A percentile compares a stretch with the other conserved stretches of the same genome.
Evolutionary conservation across 2,797 vertebrate genomes (phyloP).

Genomic region (Vireo griseus): DNA sequence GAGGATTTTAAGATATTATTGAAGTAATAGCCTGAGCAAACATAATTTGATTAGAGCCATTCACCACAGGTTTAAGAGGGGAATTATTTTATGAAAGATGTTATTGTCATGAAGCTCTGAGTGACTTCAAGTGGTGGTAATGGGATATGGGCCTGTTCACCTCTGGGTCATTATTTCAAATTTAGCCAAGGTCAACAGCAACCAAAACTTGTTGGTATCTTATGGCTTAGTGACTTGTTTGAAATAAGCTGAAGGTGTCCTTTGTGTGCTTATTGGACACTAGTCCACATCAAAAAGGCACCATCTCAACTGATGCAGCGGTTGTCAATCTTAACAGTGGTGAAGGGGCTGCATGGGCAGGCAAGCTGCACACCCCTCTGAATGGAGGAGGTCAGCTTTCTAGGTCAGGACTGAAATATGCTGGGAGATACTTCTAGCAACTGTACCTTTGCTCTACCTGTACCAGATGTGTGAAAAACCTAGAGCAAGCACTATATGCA

Average conservation of each 20-base stretch:
- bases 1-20: slow-evolving; percentile 17
- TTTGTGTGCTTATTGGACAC: neutral
- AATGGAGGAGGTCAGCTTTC: neutral
- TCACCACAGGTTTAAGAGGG: slow-evolving; percentile 5
- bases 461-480: neutral
- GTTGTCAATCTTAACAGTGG: rapidly evolving
- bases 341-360: neutral
- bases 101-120: slow-evolving; percentile 12
- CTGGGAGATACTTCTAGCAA: neutral
- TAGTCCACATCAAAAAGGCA: neutral
- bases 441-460: neutral
- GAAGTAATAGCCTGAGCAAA: slow-evolving; percentile 21
- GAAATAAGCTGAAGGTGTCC: neutral
- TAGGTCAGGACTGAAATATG: neutral
- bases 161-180: slow-evolving; percentile 18
- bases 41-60: slow-evolving; percentile 36
- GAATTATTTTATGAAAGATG: neutral
- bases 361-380: neutral
- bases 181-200: neutral
- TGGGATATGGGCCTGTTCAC: neutral
- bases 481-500: neutral
- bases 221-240: neutral
- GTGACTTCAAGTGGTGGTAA: slow-evolving; percentile 5
- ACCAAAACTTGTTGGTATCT: neutral
- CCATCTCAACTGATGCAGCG: neutral